Percentiles rank a stretch among this genome's conserved stretches.
Conservation (phyloP, 2,113 vertebrate genomes). For the Ciconia maguari region DNA sequence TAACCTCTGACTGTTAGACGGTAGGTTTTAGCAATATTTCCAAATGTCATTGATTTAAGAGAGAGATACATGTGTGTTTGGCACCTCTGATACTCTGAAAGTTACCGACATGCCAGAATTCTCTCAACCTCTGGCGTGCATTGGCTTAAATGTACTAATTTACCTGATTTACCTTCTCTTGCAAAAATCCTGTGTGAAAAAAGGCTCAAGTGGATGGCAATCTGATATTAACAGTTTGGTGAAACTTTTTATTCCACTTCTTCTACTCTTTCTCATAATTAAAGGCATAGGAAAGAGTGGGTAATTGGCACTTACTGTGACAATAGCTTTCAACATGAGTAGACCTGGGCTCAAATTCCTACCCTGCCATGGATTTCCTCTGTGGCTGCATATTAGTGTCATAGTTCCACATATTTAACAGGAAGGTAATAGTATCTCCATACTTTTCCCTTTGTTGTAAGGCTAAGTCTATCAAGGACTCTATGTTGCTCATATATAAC, state of each 20-base stretch:
- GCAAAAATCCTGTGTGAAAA: not conserved
- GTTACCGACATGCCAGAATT: not conserved
- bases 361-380: not conserved
- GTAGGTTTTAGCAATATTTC: not conserved
- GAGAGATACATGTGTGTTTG: not conserved
- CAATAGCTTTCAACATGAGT: not conserved
- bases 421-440: not conserved
- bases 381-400: not conserved
- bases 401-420: not conserved
- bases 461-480: not conserved
- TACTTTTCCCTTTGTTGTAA: not conserved
- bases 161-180: slow-evolving; percentile 22
- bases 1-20: slow-evolving; percentile 58
- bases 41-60: slow-evolving; percentile 19
- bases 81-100: not conserved
- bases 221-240: not conserved
- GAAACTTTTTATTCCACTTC: not conserved
- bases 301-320: not conserved
- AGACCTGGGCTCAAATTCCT: not conserved
- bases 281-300: not conserved
- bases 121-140: not conserved
- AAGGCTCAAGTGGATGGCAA: not conserved
- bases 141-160: slow-evolving; percentile 33
- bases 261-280: not conserved
- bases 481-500: not conserved